Base-by-base conservation (phyloP, 2,888 invertebrate genomes). In the Trileptium ribeirensis region DNA sequence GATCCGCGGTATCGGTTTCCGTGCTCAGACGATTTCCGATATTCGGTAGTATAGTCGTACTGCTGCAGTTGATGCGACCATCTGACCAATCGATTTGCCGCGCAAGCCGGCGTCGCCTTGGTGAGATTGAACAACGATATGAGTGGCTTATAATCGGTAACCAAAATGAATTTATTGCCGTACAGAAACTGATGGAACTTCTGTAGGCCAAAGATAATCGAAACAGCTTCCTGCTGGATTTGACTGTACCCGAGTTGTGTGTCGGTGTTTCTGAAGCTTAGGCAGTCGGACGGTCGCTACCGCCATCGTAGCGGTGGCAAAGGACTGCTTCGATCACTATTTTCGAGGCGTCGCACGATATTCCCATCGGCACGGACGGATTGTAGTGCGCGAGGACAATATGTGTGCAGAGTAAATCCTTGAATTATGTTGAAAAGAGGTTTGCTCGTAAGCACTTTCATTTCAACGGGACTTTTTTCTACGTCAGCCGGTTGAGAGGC, bases 111-210 rank as follows among this genome's bases (percentile, higher is more conserved):
- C 24, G 64, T 38, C 33, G 36, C 74, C 67, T 67, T 81, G 19
- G 36, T 64, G 31, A 31, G 83, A 8, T 79, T 83, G 29, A 85
- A 82, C 19, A 85, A 83, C 29, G 78, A 37, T 24, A 75, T 77
- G 29, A 84, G 39, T 33, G 84, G 84, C 36, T 82, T 82, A 77
- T 85, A 82, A 74, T 85, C 85, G 0, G 84, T 67, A n/a, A 82
- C 19, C 51, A 85, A 64, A 1, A 36, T 40, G 74, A 85, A 85
- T 19, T 74, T 74, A 36, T 82, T 38, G n/a, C 83, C 85, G 79
- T 79, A 86, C 38, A 84, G 40, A 79, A 84, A 85, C 78, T 85
- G 83, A 70, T 85, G 83, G 70, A 85, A 84, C 74, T 83, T 84
- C 36, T 84, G 84, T 15, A 86, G 81, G 34, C 83, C 83, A 64